Evolutionary conservation across 2,113 vertebrate genomes (phyloP), one percentile per base, ranked within the genome.

Genomic region (Merops nubicus): DNA sequence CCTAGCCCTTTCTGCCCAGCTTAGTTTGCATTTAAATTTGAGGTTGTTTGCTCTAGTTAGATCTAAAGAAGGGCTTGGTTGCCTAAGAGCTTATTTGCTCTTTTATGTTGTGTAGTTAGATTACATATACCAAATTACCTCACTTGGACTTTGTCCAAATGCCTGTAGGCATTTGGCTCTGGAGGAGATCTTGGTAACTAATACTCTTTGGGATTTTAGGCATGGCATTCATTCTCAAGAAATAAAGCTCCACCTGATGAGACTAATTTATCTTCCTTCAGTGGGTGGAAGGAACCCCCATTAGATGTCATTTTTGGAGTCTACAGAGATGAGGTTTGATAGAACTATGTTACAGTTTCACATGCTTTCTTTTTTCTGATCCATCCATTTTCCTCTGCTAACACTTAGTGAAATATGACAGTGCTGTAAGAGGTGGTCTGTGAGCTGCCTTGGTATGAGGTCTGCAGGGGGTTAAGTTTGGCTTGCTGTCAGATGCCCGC

Each of bases 331-430:
- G 28, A 12, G 69, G 18, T 31, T 23, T n/a, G 22, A 31, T 43
- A 14, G 33, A 82, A 57, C 53, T 6, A 9, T 34, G 20, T 56
- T 6, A 8, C 11, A 43, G 29, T 60, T 62, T 29, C 33, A 59
- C 9, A 34, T 59, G 40, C 4, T 5, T 15, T 22, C 54, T 42
- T 26, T 20, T 29, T 48, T 73, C 16, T 74, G 43, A 5, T 57
- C 10, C 17, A n/a, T 51, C 21, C 13, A 2, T 47, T 45, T 26
- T 13, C 47, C 29, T 47, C 25, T 54, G 59, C 19, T 15, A 31
- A 2, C 14, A 1, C 3, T 20, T n/a, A 0, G 2, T 5, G 62
- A 43, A 2, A 6, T n/a, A 19, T 3, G 8, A 0, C 17, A 12
- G 1, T 16, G n/a, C 38, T n/a, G 1, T 5, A 2, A 51, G 47